A percentile compares a stretch with the other conserved stretches of the same genome.
Evolutionary conservation across 2,888 invertebrate species (phyloP).

Genomic region (Itoplectis maculator): DNA sequence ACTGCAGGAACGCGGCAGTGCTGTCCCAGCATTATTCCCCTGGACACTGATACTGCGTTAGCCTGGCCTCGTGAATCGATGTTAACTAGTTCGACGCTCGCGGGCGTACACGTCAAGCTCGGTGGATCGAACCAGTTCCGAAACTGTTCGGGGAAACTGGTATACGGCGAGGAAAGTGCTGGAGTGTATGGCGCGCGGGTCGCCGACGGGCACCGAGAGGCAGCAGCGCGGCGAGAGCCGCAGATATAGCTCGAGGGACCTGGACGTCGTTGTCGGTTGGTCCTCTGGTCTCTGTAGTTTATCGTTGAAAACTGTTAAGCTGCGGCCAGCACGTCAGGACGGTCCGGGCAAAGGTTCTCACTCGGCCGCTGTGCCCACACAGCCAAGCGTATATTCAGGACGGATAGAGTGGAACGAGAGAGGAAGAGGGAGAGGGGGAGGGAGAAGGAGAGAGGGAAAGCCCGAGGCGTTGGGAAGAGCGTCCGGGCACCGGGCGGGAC

Average conservation of each 20-base stretch:
- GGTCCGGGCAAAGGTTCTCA: constrained; percentile 45
- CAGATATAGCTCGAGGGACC: constrained; percentile 50
- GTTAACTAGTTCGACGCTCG: constrained; percentile 61
- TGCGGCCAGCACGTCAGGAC: constrained; percentile 58
- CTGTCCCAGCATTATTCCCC: constrained; percentile 29
- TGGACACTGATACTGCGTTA: constrained; percentile 20
- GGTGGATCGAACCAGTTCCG: constrained; percentile 57
- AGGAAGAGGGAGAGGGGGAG: constrained; percentile 29
- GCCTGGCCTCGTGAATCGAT: constrained; percentile 53
- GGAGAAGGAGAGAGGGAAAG: constrained; percentile 30
- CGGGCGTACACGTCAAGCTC: constrained; percentile 44
- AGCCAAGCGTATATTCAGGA: constrained; percentile 13
- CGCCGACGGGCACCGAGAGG: too few relatives aligned
- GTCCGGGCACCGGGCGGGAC: constrained; percentile 24
- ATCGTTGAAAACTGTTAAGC: constrained; percentile 67
- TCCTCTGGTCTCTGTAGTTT: constrained; percentile 56
- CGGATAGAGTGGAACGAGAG: constrained; percentile 18
- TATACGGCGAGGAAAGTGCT: constrained; percentile 47
- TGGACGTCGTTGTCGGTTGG: constrained; percentile 32
- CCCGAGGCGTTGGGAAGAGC: constrained; percentile 48
- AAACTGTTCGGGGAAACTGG: constrained; percentile 57
- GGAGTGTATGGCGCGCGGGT: constrained; percentile 31
- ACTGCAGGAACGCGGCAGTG: constrained; percentile 15
- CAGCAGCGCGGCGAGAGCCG: too few relatives aligned
- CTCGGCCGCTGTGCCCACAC: constrained; percentile 29